Evolutionary conservation across 2,888 invertebrate genomes (phyloP).

Genomic region (Pogonocherus hispidulus): DNA sequence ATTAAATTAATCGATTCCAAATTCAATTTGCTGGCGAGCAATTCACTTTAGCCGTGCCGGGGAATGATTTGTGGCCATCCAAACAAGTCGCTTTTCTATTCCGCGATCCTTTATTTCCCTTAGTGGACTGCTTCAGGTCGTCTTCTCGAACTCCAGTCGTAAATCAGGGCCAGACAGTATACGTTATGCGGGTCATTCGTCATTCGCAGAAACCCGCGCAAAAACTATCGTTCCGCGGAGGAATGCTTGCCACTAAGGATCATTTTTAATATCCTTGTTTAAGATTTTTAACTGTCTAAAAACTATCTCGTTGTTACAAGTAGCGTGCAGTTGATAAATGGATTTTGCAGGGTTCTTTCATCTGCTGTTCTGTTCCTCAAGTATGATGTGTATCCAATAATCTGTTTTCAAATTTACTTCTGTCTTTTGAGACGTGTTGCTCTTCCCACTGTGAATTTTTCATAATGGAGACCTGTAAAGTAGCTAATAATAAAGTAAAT

Average conservation of each 20-base stretch:
- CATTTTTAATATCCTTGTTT: slow-evolving; percentile 54
- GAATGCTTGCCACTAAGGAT: slow-evolving; percentile 52
- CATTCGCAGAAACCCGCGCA: slow-evolving; percentile 60
- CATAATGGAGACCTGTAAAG: too few relatives aligned
- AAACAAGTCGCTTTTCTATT: slow-evolving; percentile 69
- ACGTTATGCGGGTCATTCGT: slow-evolving; percentile 64
- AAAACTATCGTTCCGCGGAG: slow-evolving; percentile 53
- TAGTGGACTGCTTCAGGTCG: slow-evolving; percentile 60
- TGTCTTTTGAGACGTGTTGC: too few relatives aligned
- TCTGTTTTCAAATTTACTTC: too few relatives aligned
- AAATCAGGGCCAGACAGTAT: slow-evolving; percentile 67
- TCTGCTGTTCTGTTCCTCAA: too few relatives aligned
- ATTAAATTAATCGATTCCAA: slow-evolving; percentile 29
- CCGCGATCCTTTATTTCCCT: slow-evolving; percentile 67
- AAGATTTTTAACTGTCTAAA: slow-evolving; percentile 46
- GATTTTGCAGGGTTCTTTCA: not conserved
- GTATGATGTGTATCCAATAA: too few relatives aligned
- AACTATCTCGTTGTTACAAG: slow-evolving; percentile 29
- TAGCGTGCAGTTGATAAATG: slow-evolving; percentile 26
- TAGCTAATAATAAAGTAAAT: too few relatives aligned
- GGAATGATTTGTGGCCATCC: slow-evolving; percentile 67
- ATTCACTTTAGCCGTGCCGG: slow-evolving; percentile 62
- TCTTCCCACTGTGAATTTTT: too few relatives aligned
- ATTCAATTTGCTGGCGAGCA: slow-evolving; percentile 46
- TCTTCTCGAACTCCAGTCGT: slow-evolving; percentile 59